Evolutionary conservation across 2,113 vertebrate species (phyloP), one percentile per base, ranked within the genome.

Genomic region (Xenopus borealis): DNA sequence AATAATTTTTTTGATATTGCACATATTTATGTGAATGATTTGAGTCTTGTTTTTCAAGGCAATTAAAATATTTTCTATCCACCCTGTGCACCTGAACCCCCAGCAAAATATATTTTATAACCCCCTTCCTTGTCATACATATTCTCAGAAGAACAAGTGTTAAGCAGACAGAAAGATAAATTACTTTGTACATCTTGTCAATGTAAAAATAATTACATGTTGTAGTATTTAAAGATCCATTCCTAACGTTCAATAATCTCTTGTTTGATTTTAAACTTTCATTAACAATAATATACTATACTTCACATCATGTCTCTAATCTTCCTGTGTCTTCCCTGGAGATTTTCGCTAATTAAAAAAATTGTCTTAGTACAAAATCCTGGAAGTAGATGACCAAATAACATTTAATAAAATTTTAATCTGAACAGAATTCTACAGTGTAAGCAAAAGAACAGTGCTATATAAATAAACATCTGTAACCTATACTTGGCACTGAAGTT

Each of bases 201-300:
- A 69, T 69, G 52, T 27, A 58, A 58, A 58, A 69, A 59, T 58
- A 69, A 69, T 69, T 58, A n/a, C 52, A 69, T 69, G 58, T 69
- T 59, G 11, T 69, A 58, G 52, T 58, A 69, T 69, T 4, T 19
- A 45, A 58, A 69, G 11, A 19, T 47, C 55, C 53, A 69, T 19
- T 58, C 33, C 55, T 69, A 44, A 58, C 40, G 45, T 16, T 40
- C 68, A 57, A 20, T 69, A 69, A 69, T 69, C 52, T 69, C 53
- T 27, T 69, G 53, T 58, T 33, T 69, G 52, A 69, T 69, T 69
- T 69, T 13, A 69, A 69, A 69, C 67, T 58, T n/a, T 33, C 16
- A 69, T 69, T 69, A 69, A 18, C 53, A 69, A 44, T 69, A 69
- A 69, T 69, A 69, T 69, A 69, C 68, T 58, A 58, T 69, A 58